Percentiles rank a stretch among this genome's conserved stretches.
Evolutionary conservation across 2,888 invertebrate genomes (phyloP).

Genomic region (Steinernema scapterisci): DNA sequence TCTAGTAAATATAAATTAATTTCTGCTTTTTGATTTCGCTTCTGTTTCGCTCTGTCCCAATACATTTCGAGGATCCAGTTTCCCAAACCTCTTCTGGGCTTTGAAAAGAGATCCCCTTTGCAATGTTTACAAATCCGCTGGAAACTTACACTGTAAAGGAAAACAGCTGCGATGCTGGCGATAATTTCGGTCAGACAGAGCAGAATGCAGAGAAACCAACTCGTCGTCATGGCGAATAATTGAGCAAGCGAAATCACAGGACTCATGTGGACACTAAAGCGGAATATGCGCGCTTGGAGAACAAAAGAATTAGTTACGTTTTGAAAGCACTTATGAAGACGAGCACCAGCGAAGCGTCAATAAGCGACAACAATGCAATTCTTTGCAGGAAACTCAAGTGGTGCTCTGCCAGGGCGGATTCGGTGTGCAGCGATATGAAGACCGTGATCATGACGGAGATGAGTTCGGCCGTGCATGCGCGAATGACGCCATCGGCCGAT

Average conservation of each 20-base stretch:
- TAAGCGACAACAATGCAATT: neutral
- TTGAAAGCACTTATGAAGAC: slow-evolving; percentile 17
- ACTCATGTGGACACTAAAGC: slow-evolving; percentile 2
- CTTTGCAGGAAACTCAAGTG: slow-evolving; percentile 15
- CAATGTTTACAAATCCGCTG: neutral
- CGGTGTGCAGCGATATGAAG: slow-evolving; percentile 5
- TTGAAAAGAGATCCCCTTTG: neutral
- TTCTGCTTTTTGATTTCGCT: no score
- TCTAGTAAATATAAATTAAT: no score
- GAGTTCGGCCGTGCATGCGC: slow-evolving; percentile 5
- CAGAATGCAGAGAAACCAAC: slow-evolving; percentile 6
- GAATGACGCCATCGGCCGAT: neutral
- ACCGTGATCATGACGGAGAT: slow-evolving; percentile 12
- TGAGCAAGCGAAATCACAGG: slow-evolving; percentile 3
- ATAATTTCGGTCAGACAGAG: neutral
- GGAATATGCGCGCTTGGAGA: neutral
- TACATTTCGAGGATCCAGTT: no score
- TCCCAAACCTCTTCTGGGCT: no score
- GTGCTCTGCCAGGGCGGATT: neutral
- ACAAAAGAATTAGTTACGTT: neutral
- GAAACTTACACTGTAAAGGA: slow-evolving; percentile 4
- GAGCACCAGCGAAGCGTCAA: slow-evolving; percentile 1
- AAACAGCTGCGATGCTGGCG: slow-evolving; percentile 4
- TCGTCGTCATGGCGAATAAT: slow-evolving; percentile 10
- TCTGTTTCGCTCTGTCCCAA: no score